Evolutionary conservation across 2,888 invertebrate genomes (phyloP).

Genomic region (Netelia fuscicornis): DNA sequence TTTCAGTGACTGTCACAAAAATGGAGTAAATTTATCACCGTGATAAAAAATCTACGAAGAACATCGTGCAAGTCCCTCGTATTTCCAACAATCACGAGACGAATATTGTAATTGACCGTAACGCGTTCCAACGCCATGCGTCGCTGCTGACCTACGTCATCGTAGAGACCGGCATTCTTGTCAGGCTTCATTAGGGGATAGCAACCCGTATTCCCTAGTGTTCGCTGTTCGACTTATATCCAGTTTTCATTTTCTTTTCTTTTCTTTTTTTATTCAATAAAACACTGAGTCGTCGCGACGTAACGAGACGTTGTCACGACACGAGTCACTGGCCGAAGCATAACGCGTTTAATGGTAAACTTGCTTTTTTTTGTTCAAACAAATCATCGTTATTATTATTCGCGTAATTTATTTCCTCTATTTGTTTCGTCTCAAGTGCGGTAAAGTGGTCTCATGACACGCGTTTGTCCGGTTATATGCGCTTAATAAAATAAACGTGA

Average conservation of each 20-base stretch:
- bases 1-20: not conserved
- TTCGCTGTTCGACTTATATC: not conserved
- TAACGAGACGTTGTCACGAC: conserved; percentile 42
- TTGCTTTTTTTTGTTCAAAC: not conserved
- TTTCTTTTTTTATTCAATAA: not conserved
- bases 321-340: conserved; percentile 53
- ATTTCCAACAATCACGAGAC: conserved; percentile 42
- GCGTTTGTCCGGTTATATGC: not conserved
- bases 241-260: not conserved
- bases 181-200: conserved; percentile 8
- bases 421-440: not conserved
- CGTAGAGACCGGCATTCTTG: conserved; percentile 44
- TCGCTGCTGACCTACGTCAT: conserved; percentile 51
- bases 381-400: conserved; percentile 3
- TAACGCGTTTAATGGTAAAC: conserved; percentile 66
- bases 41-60: conserved; percentile 3
- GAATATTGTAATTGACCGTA: not conserved
- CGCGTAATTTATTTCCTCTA: not conserved
- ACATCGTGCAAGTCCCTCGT: not conserved
- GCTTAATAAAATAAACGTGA: not conserved
- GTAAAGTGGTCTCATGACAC: not conserved
- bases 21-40: not conserved
- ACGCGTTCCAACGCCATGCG: conserved; percentile 18
- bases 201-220: conserved; percentile 8
- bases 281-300: conserved; percentile 18